Percentiles rank a stretch among this genome's conserved stretches.
Conservation (phyloP, 2,888 invertebrate genomes). For the Antheraea yamamai region DNA sequence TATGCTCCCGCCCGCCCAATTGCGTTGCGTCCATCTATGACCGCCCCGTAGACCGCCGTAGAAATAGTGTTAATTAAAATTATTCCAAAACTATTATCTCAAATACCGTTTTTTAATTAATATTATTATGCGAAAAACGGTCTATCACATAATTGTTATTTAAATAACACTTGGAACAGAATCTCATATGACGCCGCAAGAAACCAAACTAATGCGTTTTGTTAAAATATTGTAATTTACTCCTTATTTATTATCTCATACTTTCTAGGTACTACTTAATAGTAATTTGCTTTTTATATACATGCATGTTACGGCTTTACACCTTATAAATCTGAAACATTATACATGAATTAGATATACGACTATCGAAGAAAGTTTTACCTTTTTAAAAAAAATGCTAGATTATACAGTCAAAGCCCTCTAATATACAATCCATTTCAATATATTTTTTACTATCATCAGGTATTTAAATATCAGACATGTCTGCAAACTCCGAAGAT, state of each 20-base stretch:
- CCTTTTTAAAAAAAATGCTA: not conserved
- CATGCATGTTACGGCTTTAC: too few species aligned
- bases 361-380: not conserved
- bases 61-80: slow-evolving; percentile 51
- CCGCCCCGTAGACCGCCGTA: slow-evolving; percentile 41
- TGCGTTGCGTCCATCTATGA: slow-evolving; percentile 22
- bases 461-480: too few species aligned
- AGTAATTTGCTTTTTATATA: not conserved
- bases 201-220: not conserved
- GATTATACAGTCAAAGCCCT: too few species aligned
- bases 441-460: too few species aligned
- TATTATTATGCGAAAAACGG: not conserved
- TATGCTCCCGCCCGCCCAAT: slow-evolving; percentile 37
- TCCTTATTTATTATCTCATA: too few species aligned
- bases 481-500: too few species aligned
- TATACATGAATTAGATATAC: not conserved
- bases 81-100: slow-evolving; percentile 30
- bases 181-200: not conserved
- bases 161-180: not conserved
- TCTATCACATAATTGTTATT: not conserved
- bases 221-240: too few species aligned
- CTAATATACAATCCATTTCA: too few species aligned
- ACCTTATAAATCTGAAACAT: too few species aligned
- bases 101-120: not conserved
- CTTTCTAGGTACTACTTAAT: too few species aligned